Conservation (phyloP, 2,888 invertebrate genomes). For the Eurytoma adleriae region DNA sequence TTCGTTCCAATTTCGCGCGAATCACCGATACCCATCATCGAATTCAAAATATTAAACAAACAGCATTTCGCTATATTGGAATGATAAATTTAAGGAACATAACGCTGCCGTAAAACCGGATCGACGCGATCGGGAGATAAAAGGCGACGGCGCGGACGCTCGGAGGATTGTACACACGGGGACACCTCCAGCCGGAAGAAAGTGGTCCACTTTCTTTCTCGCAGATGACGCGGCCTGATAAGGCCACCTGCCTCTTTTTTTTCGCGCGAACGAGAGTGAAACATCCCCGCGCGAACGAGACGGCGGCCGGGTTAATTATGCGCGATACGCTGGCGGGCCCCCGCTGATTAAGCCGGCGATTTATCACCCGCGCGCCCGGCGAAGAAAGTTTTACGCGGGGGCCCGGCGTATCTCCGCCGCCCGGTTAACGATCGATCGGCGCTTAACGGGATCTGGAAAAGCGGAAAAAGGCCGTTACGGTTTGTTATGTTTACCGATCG, state of each 20-base stretch:
- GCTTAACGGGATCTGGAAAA: conserved; percentile 10
- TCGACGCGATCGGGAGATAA: conserved; percentile 6
- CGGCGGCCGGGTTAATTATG: background rate
- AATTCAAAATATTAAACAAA: conserved; percentile 13
- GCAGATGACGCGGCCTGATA: conserved; percentile 34
- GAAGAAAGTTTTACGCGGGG: conserved; percentile 25
- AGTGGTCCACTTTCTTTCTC: conserved; percentile 53
- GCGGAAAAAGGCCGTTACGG: conserved; percentile 18
- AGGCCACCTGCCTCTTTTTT: conserved; percentile 15
- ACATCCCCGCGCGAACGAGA: conserved; percentile 12
- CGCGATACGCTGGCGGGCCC: background rate
- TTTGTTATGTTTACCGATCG: background rate
- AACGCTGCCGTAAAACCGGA: conserved; percentile 9
- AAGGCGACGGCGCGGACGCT: conserved; percentile 2
- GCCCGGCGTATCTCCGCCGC: background rate
- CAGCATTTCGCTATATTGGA: background rate
- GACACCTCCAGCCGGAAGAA: conserved; percentile 46
- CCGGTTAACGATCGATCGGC: background rate
- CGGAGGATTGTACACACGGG: conserved; percentile 8
- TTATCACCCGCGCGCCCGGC: background rate
- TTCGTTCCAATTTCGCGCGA: no score
- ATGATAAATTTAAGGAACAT: no score
- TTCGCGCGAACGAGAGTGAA: conserved; percentile 15
- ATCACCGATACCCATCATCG: no score
- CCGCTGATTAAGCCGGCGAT: conserved; percentile 17